phyloP scores from a whole-genome alignment of 2,888 invertebrate species.

The Conistra vaccinii region DNA sequence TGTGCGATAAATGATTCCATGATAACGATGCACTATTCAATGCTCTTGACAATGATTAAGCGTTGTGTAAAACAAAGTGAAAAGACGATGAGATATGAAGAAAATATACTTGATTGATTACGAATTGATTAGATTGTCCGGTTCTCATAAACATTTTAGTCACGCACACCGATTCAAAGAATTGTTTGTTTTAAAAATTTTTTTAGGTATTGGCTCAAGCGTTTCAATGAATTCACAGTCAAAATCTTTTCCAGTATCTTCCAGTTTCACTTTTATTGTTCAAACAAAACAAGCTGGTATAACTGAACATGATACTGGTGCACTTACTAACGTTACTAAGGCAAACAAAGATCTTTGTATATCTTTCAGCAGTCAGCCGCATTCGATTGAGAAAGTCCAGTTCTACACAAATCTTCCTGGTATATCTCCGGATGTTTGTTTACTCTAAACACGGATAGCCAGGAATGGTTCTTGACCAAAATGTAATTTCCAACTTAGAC shows the following conservation, averaged over 20 bases:
- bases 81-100: constrained; percentile 34
- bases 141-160: constrained; percentile 47
- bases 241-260: not conserved
- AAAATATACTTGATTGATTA: constrained; percentile 41
- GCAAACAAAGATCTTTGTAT: constrained; percentile 56
- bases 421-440: constrained; percentile 69
- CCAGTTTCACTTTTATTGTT: not conserved
- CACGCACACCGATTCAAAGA: constrained; percentile 50
- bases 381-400: constrained; percentile 59
- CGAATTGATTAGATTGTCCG: constrained; percentile 51
- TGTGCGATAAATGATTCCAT: constrained; percentile 51
- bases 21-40: constrained; percentile 62
- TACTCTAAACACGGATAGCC: constrained; percentile 70
- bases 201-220: not conserved
- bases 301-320: constrained; percentile 38
- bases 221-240: not conserved
- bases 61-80: constrained; percentile 38
- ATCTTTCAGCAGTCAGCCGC: constrained; percentile 28
- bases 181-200: constrained; percentile 45
- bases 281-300: constrained; percentile 3
- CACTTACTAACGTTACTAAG: constrained; percentile 49
- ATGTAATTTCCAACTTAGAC: constrained; percentile 66
- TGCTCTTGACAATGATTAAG: constrained; percentile 57
- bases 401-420: constrained; percentile 42
- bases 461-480: constrained; percentile 73